Conservation (phyloP, 2,888 invertebrate species). For the Chironomus tentans region DNA sequence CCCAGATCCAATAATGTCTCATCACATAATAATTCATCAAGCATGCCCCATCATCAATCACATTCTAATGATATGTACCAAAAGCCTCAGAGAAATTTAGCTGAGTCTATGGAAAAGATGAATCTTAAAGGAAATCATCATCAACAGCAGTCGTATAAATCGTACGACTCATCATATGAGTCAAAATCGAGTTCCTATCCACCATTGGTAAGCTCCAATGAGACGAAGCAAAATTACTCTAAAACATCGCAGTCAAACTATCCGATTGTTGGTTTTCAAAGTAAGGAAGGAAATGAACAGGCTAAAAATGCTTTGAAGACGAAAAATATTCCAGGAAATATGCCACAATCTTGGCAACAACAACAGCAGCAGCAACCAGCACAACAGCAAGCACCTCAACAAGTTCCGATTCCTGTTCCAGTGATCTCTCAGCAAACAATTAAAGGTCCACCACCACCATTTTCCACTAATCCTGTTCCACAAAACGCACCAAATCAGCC, state of each 20-base stretch:
- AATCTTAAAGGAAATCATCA: slow-evolving; percentile 10
- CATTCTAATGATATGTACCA: slow-evolving; percentile 2
- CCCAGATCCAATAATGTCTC: background rate
- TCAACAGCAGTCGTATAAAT: background rate
- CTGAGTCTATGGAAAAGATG: slow-evolving; percentile 22
- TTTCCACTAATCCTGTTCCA: slow-evolving; percentile 26
- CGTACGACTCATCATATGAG: background rate
- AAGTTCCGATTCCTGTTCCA: slow-evolving; percentile 16
- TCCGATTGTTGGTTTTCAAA: slow-evolving; percentile 38
- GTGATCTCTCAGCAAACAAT: background rate
- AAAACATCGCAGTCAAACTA: background rate
- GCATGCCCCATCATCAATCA: background rate
- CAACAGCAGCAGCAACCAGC: slow-evolving; percentile 29
- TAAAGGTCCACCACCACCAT: slow-evolving; percentile 29
- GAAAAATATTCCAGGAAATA: slow-evolving; percentile 34
- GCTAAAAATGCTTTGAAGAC: slow-evolving; percentile 40
- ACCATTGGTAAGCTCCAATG: slow-evolving; percentile 30
- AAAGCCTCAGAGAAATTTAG: background rate
- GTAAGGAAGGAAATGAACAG: slow-evolving; percentile 41
- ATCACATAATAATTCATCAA: background rate
- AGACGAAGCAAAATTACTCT: slow-evolving; percentile 35
- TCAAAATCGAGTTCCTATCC: slow-evolving; percentile 35
- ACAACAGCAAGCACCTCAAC: slow-evolving; percentile 31
- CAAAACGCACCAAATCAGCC: slow-evolving; percentile 20
- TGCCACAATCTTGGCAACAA: slow-evolving; percentile 35